Conservation (phyloP, 2,888 invertebrate species). For the Oscheius sp. region DNA sequence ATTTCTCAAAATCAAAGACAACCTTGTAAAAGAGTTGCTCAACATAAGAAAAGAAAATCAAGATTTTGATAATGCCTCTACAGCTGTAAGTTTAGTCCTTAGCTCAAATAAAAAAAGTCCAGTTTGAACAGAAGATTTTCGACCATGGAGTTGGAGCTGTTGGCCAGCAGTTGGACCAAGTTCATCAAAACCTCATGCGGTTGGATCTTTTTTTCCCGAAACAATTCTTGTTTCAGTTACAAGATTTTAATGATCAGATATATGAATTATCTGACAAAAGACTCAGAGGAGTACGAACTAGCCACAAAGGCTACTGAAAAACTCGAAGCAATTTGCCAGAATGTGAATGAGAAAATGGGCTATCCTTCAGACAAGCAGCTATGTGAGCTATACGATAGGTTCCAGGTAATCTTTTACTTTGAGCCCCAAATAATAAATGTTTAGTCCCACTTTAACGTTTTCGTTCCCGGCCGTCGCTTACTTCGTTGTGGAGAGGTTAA, state of each 20-base stretch:
- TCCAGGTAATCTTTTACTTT: constrained; percentile 44
- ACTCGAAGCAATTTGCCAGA: constrained; percentile 54
- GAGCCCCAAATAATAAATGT: neutral
- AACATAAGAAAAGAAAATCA: constrained; percentile 56
- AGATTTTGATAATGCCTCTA: constrained; percentile 65
- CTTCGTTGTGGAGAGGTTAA: constrained; percentile 58
- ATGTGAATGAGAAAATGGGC: constrained; percentile 59
- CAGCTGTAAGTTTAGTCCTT: constrained; percentile 31
- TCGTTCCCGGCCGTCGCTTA: constrained; percentile 57
- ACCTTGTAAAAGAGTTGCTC: constrained; percentile 48
- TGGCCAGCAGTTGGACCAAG: constrained; percentile 59
- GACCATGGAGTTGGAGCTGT: constrained; percentile 54
- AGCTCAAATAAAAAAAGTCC: neutral
- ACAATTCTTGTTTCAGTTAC: constrained; percentile 39
- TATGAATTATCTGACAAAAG: constrained; percentile 43
- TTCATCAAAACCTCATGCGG: constrained; percentile 61
- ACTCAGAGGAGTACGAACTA: constrained; percentile 36
- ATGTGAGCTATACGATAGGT: constrained; percentile 53
- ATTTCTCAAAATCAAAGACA: constrained; percentile 60
- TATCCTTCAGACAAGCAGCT: constrained; percentile 56
- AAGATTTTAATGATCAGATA: constrained; percentile 65
- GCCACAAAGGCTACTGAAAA: constrained; percentile 56
- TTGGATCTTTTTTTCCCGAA: neutral
- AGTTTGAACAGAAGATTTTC: constrained; percentile 58
- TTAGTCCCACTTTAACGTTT: constrained; percentile 62